These are phyloP conservation scores for Scaptomyza tumidula DNA, from an alignment of 2,888 invertebrate genomes.

Conservation along the genomic window DNA sequence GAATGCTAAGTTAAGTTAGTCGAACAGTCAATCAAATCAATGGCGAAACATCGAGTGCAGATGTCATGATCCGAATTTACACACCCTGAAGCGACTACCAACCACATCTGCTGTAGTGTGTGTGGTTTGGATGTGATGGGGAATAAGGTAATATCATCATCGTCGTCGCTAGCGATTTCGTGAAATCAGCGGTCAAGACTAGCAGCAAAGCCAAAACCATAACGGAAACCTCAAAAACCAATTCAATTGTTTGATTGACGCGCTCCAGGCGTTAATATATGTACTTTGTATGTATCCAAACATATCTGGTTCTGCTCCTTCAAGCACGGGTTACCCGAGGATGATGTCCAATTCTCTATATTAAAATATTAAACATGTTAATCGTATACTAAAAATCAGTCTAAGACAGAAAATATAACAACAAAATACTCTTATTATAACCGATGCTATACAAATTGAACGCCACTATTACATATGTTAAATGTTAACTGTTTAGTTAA, in stretches of 20 bases:
- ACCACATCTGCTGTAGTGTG: constrained; percentile 4
- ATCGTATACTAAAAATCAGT: too few relatives aligned
- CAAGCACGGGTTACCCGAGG: not conserved
- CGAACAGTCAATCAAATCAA: constrained; percentile 65
- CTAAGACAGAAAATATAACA: too few relatives aligned
- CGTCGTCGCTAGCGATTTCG: constrained; percentile 20
- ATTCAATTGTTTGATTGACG: constrained; percentile 65
- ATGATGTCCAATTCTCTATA: too few relatives aligned
- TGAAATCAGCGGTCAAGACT: constrained; percentile 32
- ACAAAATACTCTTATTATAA: too few relatives aligned
- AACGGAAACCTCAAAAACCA: constrained; percentile 65
- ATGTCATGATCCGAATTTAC: constrained; percentile 49
- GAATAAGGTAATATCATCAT: constrained; percentile 23
- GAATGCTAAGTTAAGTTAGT: constrained; percentile 46
- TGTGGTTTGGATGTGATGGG: not conserved
- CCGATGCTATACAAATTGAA: too few relatives aligned
- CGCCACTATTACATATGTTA: too few relatives aligned
- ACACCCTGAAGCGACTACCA: constrained; percentile 15
- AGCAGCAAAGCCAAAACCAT: constrained; percentile 26
- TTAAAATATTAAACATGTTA: too few relatives aligned
- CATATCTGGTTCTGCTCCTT: not conserved
- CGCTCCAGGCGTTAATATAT: constrained; percentile 23
- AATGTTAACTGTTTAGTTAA: too few relatives aligned
- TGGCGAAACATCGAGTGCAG: constrained; percentile 39
- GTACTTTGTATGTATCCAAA: not conserved